Evolutionary conservation across 2,113 vertebrate genomes (phyloP).

Genomic region (Telmatochromis sp.): DNA sequence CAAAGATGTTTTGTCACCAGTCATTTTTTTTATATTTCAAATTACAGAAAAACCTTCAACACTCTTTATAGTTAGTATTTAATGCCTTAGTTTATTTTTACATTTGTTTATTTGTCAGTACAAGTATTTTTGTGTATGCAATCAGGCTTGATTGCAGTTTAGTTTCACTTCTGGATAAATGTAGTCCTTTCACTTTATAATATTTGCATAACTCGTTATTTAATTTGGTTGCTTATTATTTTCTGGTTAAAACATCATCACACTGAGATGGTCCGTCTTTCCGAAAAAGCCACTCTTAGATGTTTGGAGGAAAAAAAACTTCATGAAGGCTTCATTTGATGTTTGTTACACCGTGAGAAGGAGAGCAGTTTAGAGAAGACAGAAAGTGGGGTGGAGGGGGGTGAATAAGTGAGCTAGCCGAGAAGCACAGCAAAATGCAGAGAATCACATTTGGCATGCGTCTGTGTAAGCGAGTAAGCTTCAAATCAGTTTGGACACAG

Average conservation of each 20-base stretch:
- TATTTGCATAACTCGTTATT: not conserved
- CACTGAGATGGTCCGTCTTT: not conserved
- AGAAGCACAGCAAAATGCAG: conserved; percentile 64
- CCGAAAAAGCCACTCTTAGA: not conserved
- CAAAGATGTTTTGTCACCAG: not conserved
- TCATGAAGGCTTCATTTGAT: conserved; percentile 36
- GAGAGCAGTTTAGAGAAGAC: conserved; percentile 37
- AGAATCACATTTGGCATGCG: conserved; percentile 69
- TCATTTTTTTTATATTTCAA: not conserved
- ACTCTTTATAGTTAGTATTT: not conserved
- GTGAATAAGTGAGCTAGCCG: conserved; percentile 3
- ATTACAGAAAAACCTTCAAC: not conserved
- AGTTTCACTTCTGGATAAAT: not conserved
- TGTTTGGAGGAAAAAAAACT: conserved; percentile 12
- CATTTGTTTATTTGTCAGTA: not conserved
- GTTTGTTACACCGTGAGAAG: conserved; percentile 52
- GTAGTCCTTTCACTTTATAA: not conserved
- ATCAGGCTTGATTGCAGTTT: not conserved
- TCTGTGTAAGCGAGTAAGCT: conserved; percentile 64
- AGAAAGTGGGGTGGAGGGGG: not conserved
- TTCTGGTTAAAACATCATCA: not conserved
- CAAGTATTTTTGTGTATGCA: not conserved
- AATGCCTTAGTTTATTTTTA: not conserved
- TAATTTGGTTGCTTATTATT: not conserved
- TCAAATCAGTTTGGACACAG: conserved; percentile 74